Evolutionary conservation across 1,140 invertebrate species (phyloP).

Genomic region (Hycleus phaleratus): DNA sequence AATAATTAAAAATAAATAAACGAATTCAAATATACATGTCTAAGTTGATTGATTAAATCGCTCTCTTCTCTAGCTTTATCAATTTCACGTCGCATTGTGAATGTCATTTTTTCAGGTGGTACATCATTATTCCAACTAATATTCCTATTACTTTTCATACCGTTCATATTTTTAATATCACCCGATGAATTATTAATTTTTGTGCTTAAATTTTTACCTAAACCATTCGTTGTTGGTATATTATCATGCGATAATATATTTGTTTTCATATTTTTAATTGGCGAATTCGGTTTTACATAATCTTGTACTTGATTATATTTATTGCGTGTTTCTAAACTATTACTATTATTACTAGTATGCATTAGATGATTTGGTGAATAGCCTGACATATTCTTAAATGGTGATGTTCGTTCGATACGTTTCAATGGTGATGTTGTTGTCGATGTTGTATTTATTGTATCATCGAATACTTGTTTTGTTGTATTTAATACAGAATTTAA

Average conservation of each 20-base stretch:
- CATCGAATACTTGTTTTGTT: conserved; percentile 38
- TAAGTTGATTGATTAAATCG: conserved; percentile 74
- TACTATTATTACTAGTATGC: neutral
- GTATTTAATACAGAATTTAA: conserved; percentile 37
- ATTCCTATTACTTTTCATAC: conserved; percentile 44
- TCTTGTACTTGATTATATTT: conserved; percentile 29
- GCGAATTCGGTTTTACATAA: conserved; percentile 66
- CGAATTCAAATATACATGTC: conserved; percentile 56
- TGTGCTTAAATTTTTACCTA: neutral
- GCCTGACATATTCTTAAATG: neutral
- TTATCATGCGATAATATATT: conserved; percentile 47
- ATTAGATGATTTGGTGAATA: neutral
- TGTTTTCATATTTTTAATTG: conserved; percentile 47
- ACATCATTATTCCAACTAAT: conserved; percentile 65
- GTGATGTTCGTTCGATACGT: conserved; percentile 25
- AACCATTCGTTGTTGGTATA: conserved; percentile 29
- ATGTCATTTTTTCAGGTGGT: conserved; percentile 69
- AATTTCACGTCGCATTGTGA: conserved; percentile 86
- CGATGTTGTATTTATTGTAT: conserved; percentile 39
- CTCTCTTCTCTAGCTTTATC: conserved; percentile 84
- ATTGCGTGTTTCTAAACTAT: neutral
- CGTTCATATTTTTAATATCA: conserved; percentile 37
- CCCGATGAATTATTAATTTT: conserved; percentile 12
- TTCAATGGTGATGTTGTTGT: conserved; percentile 45
- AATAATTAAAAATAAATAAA: neutral